These are phyloP conservation scores for Sisyra nigra DNA, from an alignment of 2,888 invertebrate genomes.

Conservation along the genomic window DNA sequence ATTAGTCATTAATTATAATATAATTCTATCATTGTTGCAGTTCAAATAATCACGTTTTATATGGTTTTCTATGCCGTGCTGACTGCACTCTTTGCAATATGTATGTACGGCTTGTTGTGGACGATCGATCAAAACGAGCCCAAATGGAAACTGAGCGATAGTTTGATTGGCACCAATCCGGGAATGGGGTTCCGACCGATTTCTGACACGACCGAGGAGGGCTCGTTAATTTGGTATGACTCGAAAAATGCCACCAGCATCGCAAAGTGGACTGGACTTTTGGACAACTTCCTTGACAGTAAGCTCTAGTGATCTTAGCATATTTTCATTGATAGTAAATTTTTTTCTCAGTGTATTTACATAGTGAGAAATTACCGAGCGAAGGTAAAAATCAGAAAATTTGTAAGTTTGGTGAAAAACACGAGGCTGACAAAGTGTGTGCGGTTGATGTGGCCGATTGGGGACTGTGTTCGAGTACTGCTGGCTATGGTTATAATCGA, in stretches of 20 bases:
- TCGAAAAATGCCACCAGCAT: slow-evolving; percentile 32
- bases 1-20: no score
- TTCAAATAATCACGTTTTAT: slow-evolving; percentile 72
- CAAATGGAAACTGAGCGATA: slow-evolving; percentile 53
- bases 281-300: slow-evolving; percentile 42
- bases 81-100: slow-evolving; percentile 69
- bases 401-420: slow-evolving; percentile 35
- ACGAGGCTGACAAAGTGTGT: slow-evolving; percentile 34
- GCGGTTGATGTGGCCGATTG: slow-evolving; percentile 28
- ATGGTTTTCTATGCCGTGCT: slow-evolving; percentile 70
- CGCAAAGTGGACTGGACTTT: slow-evolving; percentile 33
- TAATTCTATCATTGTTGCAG: slow-evolving; percentile 44
- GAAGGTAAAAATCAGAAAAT: slow-evolving; percentile 33
- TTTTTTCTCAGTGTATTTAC: slow-evolving; percentile 25
- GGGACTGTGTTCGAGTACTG: slow-evolving; percentile 32
- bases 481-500: slow-evolving; percentile 49
- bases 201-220: slow-evolving; percentile 32
- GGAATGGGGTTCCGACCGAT: slow-evolving; percentile 52
- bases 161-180: slow-evolving; percentile 55
- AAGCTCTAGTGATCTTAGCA: slow-evolving; percentile 23
- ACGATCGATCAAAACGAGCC: slow-evolving; percentile 55
- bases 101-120: slow-evolving; percentile 66
- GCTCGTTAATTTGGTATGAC: slow-evolving; percentile 43
- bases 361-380: slow-evolving; percentile 22
- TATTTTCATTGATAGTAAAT: no score